Evolutionary conservation across 2,797 vertebrate species (phyloP).

Genomic region (Tarsius wallacei): DNA sequence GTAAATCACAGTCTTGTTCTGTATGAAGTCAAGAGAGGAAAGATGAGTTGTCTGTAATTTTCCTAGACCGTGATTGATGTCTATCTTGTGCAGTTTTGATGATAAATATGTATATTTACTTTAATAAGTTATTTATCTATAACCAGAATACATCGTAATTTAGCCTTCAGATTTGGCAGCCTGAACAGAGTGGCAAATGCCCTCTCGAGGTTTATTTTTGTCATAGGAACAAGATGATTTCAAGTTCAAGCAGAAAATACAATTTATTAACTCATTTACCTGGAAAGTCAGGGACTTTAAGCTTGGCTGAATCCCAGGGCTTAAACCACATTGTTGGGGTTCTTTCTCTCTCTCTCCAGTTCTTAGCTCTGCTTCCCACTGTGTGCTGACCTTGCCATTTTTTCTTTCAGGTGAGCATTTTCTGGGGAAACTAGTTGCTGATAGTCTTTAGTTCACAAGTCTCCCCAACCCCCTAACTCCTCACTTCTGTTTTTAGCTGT

Average conservation of each 20-base stretch:
- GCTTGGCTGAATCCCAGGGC: background rate
- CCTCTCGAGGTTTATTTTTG: slow-evolving; percentile 49
- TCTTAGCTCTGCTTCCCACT: background rate
- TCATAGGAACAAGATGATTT: slow-evolving; percentile 23
- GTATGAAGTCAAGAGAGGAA: background rate
- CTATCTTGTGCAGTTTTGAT: background rate
- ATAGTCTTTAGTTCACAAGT: background rate
- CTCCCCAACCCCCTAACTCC: background rate
- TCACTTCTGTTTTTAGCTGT: background rate
- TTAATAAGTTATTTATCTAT: slow-evolving; percentile 52
- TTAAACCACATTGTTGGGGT: background rate
- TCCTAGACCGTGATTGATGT: background rate
- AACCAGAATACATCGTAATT: slow-evolving; percentile 31
- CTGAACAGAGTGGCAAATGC: background rate
- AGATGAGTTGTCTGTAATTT: background rate
- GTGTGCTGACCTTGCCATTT: background rate
- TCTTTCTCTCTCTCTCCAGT: background rate
- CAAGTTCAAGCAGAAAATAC: slow-evolving; percentile 40
- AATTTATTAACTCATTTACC: slow-evolving; percentile 47
- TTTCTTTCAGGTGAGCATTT: background rate
- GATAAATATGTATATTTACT: background rate
- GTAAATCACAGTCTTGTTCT: background rate
- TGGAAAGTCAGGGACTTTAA: background rate
- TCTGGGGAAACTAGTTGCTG: background rate
- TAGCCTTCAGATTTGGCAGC: slow-evolving; percentile 41